Percentiles rank a stretch among this genome's conserved stretches.
These are phyloP conservation scores for Zaprionus lineosus DNA, from an alignment of 2,888 invertebrate species.

Conservation along the genomic window DNA sequence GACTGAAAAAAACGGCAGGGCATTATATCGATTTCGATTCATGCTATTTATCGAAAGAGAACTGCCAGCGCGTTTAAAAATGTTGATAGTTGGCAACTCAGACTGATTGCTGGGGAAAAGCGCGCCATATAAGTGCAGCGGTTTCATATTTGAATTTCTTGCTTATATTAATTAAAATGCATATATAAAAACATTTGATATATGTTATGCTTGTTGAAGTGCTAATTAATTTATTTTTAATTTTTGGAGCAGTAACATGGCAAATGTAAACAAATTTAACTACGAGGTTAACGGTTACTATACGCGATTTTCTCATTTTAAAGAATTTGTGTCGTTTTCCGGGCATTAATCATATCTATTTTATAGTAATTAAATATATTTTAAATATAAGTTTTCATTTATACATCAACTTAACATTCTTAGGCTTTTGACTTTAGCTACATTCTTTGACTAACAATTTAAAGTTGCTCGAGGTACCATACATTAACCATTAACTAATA, in stretches of 20 bases:
- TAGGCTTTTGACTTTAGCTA: constrained; percentile 64
- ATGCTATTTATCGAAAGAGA: constrained; percentile 17
- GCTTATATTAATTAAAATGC: constrained; percentile 8
- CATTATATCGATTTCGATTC: constrained; percentile 2
- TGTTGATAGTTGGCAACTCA: not conserved
- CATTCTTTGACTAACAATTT: constrained; percentile 67
- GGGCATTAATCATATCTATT: constrained; percentile 37
- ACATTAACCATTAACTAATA: constrained; percentile 47
- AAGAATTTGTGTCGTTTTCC: too few relatives aligned
- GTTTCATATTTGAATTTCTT: not conserved
- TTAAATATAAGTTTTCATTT: constrained; percentile 44
- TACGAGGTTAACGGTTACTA: constrained; percentile 41
- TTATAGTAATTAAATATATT: constrained; percentile 27
- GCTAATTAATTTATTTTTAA: constrained; percentile 50
- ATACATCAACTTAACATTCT: constrained; percentile 67
- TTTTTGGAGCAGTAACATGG: constrained; percentile 57
- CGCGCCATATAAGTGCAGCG: constrained; percentile 6
- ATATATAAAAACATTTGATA: too few relatives aligned
- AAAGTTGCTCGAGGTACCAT: constrained; percentile 59
- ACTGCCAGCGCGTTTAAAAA: not conserved
- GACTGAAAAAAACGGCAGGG: constrained; percentile 44
- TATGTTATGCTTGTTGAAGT: constrained; percentile 47
- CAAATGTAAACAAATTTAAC: constrained; percentile 65
- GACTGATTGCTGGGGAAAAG: too few relatives aligned
- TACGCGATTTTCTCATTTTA: constrained; percentile 12